A percentile compares a stretch with the other conserved stretches of the same genome.
Conservation (phyloP, 2,113 vertebrate genomes). For the Hystrix cristata region DNA sequence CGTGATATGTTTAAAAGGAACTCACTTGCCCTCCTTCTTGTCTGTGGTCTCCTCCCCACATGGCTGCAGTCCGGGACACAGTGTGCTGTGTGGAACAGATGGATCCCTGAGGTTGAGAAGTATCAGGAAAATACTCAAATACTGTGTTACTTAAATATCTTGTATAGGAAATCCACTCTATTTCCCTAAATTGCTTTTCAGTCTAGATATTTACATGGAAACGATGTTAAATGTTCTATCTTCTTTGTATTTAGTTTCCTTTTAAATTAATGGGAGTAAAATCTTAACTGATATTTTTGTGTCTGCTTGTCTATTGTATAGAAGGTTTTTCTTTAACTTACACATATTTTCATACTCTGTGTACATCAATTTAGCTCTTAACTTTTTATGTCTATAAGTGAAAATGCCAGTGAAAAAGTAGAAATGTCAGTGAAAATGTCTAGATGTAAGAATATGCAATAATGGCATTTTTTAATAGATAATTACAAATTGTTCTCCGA, state of each 20-base stretch:
- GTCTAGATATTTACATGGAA: neutral
- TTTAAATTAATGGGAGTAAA: neutral
- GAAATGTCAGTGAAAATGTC: too few species aligned
- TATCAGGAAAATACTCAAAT: neutral
- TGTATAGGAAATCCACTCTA: neutral
- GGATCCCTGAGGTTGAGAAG: neutral
- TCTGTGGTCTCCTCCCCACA: accelerated
- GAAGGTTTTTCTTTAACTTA: neutral
- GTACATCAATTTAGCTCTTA: neutral
- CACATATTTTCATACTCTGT: neutral
- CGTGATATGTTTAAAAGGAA: neutral
- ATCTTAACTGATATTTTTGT: neutral
- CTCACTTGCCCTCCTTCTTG: neutral
- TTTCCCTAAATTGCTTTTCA: neutral
- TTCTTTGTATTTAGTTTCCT: neutral
- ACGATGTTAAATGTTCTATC: neutral
- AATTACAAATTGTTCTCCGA: neutral
- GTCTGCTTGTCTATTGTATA: neutral
- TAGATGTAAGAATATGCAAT: neutral
- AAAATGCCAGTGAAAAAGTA: neutral
- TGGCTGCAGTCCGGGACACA: neutral
- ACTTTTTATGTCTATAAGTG: neutral
- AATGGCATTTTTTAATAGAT: too few species aligned
- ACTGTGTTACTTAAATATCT: neutral
- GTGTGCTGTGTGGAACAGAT: neutral